A percentile compares a stretch with the other conserved stretches of the same genome.
These are phyloP conservation scores for Tenthredo amoena DNA, from an alignment of 2,888 invertebrate species.

Conservation along the genomic window DNA sequence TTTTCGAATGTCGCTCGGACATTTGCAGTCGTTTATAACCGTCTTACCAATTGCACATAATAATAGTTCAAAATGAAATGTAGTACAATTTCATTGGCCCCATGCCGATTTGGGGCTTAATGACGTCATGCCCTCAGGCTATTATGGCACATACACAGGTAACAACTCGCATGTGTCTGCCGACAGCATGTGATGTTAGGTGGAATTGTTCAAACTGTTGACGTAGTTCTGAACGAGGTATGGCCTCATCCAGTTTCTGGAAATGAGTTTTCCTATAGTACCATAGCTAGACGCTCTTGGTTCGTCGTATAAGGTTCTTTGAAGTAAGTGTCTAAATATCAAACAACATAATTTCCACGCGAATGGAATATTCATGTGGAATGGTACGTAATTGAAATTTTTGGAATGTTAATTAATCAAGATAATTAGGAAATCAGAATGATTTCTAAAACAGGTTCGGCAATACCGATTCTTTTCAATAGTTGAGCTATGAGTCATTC, in stretches of 20 bases:
- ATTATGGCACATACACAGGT: not conserved
- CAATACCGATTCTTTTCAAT: not conserved
- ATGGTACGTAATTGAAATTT: not conserved
- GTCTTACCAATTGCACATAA: not conserved
- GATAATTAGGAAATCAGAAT: not conserved
- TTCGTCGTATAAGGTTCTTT: not conserved
- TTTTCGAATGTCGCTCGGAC: not conserved
- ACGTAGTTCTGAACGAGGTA: not conserved
- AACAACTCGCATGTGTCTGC: not conserved
- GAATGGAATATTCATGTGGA: not conserved
- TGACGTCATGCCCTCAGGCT: not conserved
- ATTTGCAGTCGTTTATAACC: not conserved
- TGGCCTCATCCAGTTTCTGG: not conserved
- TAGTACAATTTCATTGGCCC: no score
- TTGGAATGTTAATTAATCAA: not conserved
- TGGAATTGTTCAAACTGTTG: not conserved
- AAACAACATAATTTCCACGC: not conserved
- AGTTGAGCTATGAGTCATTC: not conserved
- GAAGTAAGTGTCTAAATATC: conserved; percentile 2
- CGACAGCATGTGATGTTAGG: not conserved
- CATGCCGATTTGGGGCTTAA: not conserved
- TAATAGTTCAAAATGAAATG: no score
- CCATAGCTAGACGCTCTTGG: not conserved
- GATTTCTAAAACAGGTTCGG: not conserved
- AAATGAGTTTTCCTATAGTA: not conserved